Percentiles rank a stretch among this genome's conserved stretches.
Conservation (phyloP, 2,888 invertebrate genomes). For the Troides helena region DNA sequence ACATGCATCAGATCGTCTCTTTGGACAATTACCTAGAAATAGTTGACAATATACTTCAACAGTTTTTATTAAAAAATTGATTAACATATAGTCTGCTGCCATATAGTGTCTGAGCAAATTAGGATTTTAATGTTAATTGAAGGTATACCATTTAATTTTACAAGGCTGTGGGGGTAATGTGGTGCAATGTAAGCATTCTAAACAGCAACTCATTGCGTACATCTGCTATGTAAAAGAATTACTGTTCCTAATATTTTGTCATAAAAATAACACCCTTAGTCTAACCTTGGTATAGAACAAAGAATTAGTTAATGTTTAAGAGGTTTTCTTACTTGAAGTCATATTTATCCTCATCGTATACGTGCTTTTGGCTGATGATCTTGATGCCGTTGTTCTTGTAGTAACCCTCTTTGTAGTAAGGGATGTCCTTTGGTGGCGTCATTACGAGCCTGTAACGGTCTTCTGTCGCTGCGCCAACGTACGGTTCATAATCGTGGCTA, state of each 20-base stretch:
- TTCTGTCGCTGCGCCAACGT: conserved; percentile 70
- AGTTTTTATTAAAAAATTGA: too few relatives aligned
- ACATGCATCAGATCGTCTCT: not conserved
- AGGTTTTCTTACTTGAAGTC: conserved; percentile 72
- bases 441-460: conserved; percentile 60
- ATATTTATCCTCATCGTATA: conserved; percentile 75
- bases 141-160: not conserved
- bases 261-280: too few relatives aligned
- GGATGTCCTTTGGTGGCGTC: conserved; percentile 58
- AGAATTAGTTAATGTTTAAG: not conserved
- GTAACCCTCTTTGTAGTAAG: conserved; percentile 73
- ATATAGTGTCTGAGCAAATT: not conserved
- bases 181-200: not conserved
- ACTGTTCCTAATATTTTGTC: too few relatives aligned
- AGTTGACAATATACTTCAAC: not conserved
- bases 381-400: conserved; percentile 77
- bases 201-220: not conserved
- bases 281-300: not conserved
- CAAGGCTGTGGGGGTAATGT: not conserved
- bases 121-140: not conserved
- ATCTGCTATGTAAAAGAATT: too few relatives aligned
- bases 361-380: conserved; percentile 72
- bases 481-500: conserved; percentile 69
- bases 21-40: not conserved
- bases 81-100: not conserved